These are phyloP conservation scores for Miniopterus natalensis DNA, from an alignment of 2,113 vertebrate genomes.

Conservation along the genomic window DNA sequence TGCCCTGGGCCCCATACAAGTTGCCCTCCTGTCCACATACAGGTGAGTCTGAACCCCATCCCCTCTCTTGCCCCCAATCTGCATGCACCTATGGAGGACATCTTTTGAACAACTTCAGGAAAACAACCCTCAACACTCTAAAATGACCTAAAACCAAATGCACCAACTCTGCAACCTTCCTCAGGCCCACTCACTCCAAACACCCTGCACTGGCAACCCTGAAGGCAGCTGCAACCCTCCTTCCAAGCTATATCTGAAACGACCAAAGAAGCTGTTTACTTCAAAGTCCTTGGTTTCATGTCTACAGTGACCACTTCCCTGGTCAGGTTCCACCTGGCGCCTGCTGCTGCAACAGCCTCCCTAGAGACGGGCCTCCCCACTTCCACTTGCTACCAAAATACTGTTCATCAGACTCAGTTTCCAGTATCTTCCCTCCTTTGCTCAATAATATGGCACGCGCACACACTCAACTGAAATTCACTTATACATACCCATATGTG, in stretches of 20 bases:
- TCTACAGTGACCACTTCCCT: background rate
- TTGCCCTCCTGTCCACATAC: background rate
- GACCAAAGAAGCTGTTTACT: background rate
- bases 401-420: background rate
- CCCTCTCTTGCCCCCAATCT: background rate
- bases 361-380: background rate
- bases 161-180: background rate
- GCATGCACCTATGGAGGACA: background rate
- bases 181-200: background rate
- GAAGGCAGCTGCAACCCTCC: background rate
- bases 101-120: background rate
- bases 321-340: background rate
- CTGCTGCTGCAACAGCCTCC: background rate
- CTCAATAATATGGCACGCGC: background rate
- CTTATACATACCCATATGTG: background rate
- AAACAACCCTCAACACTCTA: background rate
- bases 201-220: background rate
- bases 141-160: background rate
- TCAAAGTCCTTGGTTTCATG: background rate
- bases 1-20: background rate
- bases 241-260: background rate
- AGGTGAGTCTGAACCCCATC: background rate
- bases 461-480: background rate
- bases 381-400: background rate
- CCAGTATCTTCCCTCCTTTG: background rate